Evolutionary conservation across 2,888 invertebrate genomes (phyloP), one percentile per base, ranked within the genome.

Genomic region (Melanophora roralis): DNA sequence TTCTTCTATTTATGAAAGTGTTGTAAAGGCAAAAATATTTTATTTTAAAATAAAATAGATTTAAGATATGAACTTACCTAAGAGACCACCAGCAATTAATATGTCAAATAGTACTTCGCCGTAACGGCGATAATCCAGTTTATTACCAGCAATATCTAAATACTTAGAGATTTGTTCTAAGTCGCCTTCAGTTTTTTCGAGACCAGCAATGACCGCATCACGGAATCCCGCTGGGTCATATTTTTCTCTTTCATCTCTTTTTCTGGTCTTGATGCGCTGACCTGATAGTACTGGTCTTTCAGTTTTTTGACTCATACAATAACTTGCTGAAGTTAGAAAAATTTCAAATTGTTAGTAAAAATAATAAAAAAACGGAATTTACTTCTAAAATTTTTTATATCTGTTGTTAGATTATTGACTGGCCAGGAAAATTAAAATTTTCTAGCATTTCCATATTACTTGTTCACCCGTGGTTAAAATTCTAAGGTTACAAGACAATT

Each of bases 191-290:
- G 97, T 95, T 93, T 97, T 97, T 92, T 97, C 96, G 91, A 98
- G 94, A 89, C 98, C 98, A 91, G 94, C 94, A 91, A 98, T 94
- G 92, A 98, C 94, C 90, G 96, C 96, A 94, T 98, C 98, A 92
- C 98, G 95, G 93, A 98, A 98, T 91, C 97, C 98, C 91, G 94
- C 94, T 91, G 98, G 98, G 93, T 98, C 98, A 94, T 97, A 98
- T 93, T 98, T 98, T 95, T 98, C 98, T 95, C 97, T 98, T 95
- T 98, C 98, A 98, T 98, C 98, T 97, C 98, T 97, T 96, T 98
- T 98, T 95, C 98, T 96, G 96, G 98, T 98, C 97, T 98, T 98
- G 94, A 98, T 98, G 94, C 98, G 97, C 94, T 98, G 98, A 96
- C 98, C 98, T 95, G 97, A 97, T 95, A 98, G 94, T 94, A 97